Conservation (phyloP, 2,797 vertebrate species). For the Microtus californicus region DNA sequence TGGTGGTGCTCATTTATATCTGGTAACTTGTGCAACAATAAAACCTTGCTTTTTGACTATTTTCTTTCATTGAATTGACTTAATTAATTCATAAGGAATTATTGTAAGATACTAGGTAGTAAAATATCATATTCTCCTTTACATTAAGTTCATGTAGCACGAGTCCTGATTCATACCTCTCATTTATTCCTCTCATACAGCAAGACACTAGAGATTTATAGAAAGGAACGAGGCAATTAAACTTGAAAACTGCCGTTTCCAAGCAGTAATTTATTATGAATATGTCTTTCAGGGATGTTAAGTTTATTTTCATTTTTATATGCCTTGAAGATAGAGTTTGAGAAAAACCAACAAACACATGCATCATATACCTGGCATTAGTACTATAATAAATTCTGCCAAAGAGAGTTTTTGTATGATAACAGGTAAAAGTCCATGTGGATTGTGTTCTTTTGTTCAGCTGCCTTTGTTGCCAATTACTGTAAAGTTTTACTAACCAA, state of each 20-base stretch:
- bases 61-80: not conserved
- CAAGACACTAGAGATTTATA: conserved; percentile 71
- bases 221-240: conserved; percentile 74
- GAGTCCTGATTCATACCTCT: conserved; percentile 27
- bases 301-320: conserved; percentile 80
- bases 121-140: conserved; percentile 48
- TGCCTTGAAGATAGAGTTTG: conserved; percentile 73
- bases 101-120: not conserved
- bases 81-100: conserved; percentile 33
- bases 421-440: conserved; percentile 47
- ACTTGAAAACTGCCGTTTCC: conserved; percentile 70
- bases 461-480: conserved; percentile 69
- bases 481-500: conserved; percentile 71
- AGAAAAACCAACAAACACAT: conserved; percentile 81
- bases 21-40: not conserved
- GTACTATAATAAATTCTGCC: conserved; percentile 74
- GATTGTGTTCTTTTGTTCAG: conserved; percentile 54
- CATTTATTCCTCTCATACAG: conserved; percentile 13
- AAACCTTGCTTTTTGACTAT: not conserved
- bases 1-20: not conserved
- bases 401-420: conserved; percentile 59
- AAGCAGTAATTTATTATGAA: conserved; percentile 80
- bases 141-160: not conserved
- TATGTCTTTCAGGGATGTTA: conserved; percentile 80
- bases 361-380: conserved; percentile 74